Conservation (phyloP, 2,113 vertebrate species). For the Callionymus lyra region DNA sequence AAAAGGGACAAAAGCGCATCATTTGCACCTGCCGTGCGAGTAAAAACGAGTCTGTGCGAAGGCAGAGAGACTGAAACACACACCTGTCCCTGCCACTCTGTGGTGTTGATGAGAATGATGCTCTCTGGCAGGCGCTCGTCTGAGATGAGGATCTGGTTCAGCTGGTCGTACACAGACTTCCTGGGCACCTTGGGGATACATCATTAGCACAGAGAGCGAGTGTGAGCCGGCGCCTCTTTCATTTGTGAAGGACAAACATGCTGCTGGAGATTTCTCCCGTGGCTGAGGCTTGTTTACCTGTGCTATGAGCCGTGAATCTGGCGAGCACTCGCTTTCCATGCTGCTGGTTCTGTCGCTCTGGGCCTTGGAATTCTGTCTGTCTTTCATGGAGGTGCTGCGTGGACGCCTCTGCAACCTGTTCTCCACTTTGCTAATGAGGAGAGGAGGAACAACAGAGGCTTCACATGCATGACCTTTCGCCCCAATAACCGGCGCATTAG, state of each 20-base stretch:
- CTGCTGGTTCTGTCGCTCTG: constrained; percentile 67
- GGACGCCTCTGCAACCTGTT: constrained; percentile 57
- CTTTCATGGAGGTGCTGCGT: constrained; percentile 72
- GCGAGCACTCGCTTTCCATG: constrained; percentile 66
- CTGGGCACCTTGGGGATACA: constrained; percentile 59
- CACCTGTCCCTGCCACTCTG: constrained; percentile 74
- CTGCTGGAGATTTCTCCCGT: background rate
- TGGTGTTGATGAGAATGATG: constrained; percentile 71
- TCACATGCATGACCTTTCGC: background rate
- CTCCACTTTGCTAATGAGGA: constrained; percentile 55
- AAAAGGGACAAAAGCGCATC: no score
- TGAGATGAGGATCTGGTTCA: constrained; percentile 74
- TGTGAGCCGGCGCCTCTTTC: background rate
- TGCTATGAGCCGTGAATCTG: constrained; percentile 53
- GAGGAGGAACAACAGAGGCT: background rate
- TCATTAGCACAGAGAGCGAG: constrained; percentile 1
- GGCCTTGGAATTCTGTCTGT: constrained; percentile 66
- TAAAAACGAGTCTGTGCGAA: background rate
- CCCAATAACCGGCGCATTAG: no score
- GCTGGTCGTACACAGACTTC: constrained; percentile 73
- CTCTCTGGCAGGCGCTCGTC: constrained; percentile 69
- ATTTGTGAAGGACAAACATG: background rate
- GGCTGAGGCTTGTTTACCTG: constrained; percentile 41
- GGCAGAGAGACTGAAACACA: background rate
- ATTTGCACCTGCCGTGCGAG: constrained; percentile 13